Base-by-base conservation (phyloP, 2,888 invertebrate species). In the Nephrocerus scutellatus region DNA sequence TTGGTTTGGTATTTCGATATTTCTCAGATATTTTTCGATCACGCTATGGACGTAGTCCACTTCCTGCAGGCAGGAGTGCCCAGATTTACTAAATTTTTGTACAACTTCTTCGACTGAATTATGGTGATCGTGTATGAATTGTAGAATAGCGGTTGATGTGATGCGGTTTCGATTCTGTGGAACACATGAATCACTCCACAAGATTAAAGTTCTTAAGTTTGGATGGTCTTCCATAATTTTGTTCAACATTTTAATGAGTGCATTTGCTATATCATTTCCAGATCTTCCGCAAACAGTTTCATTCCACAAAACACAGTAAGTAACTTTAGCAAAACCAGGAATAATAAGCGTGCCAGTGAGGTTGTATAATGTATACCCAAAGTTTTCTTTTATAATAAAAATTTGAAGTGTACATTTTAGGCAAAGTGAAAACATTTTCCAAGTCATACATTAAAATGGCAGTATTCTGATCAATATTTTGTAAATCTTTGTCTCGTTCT, bases 311-410 rank as follows among this genome's bases (percentile, higher is more conserved):
- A n/a, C 8, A 22, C 8, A 22, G n/a, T 22, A 22, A 9, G 23
- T 22, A 22, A 22, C 23, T 22, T 22, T 22, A 22, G 8, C 8
- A 22, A 8, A 8, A n/a, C 10, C 10, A n/a, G 23, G 8, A 8
- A 8, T 22, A 9, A 22, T 22, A n/a, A 22, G 23, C 8, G 23
- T 22, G n/a, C 23, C 23, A 9, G 23, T 19, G 19, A 33, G 24
- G 14, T 33, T 33, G 8, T 33, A 33, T n/a, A 24, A 21, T 22
- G 8, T 33, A 33, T n/a, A 24, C 33, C 20, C 14, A 33, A 6
- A 24, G 18, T 24, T 33, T 33, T 24, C 33, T 22, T 22, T 24
- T 33, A 33, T 33, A 33, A n/a, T 33, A 24, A 23, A 22, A 33
- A n/a, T 33, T 32, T 4, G 32, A 32, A 9, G 32, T 22, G 6